Base-by-base conservation (phyloP, 2,888 invertebrate genomes). In the Eurytoma adleriae region DNA sequence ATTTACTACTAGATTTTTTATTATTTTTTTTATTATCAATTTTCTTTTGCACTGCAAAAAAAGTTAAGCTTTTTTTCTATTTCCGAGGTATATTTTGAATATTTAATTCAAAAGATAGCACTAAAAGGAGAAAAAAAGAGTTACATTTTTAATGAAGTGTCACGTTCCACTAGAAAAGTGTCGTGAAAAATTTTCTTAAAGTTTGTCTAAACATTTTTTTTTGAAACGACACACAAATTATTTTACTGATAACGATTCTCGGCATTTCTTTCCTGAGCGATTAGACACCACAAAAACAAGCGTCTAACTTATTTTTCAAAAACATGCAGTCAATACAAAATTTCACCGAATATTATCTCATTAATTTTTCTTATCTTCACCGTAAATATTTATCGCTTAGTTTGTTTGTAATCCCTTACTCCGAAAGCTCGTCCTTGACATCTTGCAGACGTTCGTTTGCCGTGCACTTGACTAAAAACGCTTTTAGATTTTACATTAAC, bases 261-360 rank as follows among this genome's bases (percentile, higher is more conserved):
- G 27, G 27, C 24, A 70, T 24, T 27, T 54, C 72, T 67, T 20
- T 24, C 24, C 24, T 62, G 62, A 61, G 0, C 61, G 30, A 73
- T 73, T 56, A 73, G 27, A 52, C 30, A 50, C 4, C 1, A 50
- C 30, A 18, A 66, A 66, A 73, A 52, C 64, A 64, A 48, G 24
- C 59, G 24, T 24, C 3, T 7, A 61, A 40, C 10, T 70, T 79
- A 74, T 74, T 75, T 71, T 67, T 79, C 54, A 54, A 20, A 30
- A n/a, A 24, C n/a, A 54, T 18, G 54, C 27, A 61, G 56, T 72
- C 66, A 40, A 61, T 67, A 75, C 52, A 52, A 79, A 75, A 75
- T 50, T 71, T 71, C 59, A 69, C 61, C 59, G 70, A 69, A 62
- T 50, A 13, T 48, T 80, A 72, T 72, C 76, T 76, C 72, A 80